phyloP scores from a whole-genome alignment of 2,797 vertebrate species.

The Lacerta viridis region DNA sequence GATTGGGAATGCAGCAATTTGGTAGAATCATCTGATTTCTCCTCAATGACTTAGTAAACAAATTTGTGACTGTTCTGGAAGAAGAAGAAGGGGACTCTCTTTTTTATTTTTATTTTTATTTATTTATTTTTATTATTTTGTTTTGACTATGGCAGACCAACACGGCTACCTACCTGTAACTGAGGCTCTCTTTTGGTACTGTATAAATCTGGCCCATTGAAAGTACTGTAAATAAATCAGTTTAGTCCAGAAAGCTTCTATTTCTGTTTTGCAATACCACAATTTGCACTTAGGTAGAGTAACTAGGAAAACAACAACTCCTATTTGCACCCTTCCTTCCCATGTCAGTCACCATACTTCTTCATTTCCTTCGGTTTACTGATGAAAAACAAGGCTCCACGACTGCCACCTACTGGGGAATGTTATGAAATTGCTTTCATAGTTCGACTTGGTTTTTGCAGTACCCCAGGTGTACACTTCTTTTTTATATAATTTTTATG shows the following conservation, averaged over 20 bases:
- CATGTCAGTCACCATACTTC: not conserved
- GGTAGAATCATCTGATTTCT: not conserved
- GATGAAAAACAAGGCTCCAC: conserved; percentile 7
- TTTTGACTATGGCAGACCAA: no score
- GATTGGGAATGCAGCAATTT: not conserved
- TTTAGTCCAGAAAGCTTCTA: not conserved
- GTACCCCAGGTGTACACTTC: not conserved
- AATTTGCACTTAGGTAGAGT: not conserved
- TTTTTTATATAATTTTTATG: no score
- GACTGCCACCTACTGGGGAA: conserved; percentile 17
- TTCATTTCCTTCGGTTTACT: not conserved
- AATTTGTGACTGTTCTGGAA: not conserved
- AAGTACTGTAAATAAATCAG: not conserved
- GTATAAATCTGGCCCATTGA: not conserved
- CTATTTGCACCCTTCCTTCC: not conserved
- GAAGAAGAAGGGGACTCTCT: not conserved
- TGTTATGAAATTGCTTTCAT: not conserved
- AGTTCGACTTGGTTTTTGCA: not conserved
- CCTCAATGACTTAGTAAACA: not conserved
- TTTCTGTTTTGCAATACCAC: not conserved
- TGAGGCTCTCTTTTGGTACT: not conserved
- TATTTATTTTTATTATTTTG: no score
- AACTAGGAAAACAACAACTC: not conserved
- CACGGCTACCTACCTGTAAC: no score
- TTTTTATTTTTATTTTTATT: no score